Evolutionary conservation across 2,888 invertebrate species (phyloP), one percentile per base, ranked within the genome.

Genomic region (Dugesia japonica): DNA sequence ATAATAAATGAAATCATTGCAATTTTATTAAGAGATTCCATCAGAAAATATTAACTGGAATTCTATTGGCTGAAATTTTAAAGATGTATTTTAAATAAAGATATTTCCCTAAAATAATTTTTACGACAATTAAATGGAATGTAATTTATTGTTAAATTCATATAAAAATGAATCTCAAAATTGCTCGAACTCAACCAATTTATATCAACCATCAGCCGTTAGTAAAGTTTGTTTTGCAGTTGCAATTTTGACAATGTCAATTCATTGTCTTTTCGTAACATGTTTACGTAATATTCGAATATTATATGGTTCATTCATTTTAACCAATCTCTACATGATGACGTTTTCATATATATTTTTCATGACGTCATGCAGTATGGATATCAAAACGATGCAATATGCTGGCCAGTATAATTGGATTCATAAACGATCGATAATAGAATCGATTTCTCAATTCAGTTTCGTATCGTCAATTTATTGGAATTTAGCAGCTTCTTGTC

Each of bases 181-280:
- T 9, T 56, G 56, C 17, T 4, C n/a, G n/a, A 56, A 56, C n/a
- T n/a, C n/a, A 13, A 56, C 56, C 9, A 23, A n/a, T 7, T n/a
- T 13, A 23, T 56, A 9, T n/a, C 56, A 56, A n/a, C 56, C 56
- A 7, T 56, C 56, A n/a, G 56, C 56, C 9, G 56, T 56, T 56
- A 56, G 56, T 56, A 56, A 56, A 56, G 56, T 56, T n/a, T 56
- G 56, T 56, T 56, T 56, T 56, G 56, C 23, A 20, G 56, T 56
- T 56, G 56, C 56, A 1, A 56, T 56, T 13, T 56, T 56, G 17
- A 56, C 56, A 13, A 56, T 56, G 56, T n/a, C 20, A n/a, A 56
- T n/a, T n/a, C 56, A 56, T 56, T 56, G 56, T 23, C 56, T 56
- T 13, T 56, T 56, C n/a, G 56, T 56, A 20, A 56, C 56, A 56